Evolutionary conservation across 2,797 vertebrate genomes (phyloP), one percentile per base, ranked within the genome.

Genomic region (Channa striata): DNA sequence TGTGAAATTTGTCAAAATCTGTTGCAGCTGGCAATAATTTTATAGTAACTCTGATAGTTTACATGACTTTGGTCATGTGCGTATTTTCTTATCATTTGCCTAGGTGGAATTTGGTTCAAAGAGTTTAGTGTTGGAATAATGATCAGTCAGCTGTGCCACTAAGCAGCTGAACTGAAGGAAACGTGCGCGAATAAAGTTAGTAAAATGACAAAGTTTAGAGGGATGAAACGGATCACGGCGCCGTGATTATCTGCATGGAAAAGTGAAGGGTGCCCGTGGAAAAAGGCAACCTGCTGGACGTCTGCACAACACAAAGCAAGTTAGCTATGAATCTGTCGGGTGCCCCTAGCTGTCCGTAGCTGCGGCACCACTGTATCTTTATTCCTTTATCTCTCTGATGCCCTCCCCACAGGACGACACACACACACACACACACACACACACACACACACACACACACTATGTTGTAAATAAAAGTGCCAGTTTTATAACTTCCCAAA

Each of bases 401-500:
- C 66, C 69, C 68, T 91, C 61, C 76, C 39, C 37, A 37, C 60
- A 74, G 47, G 57, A 75, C 60, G 47, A 52, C 53, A 40, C 58
- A 19, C 57, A 48, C 51, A 58, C 58, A 47, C 60, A 42, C 58
- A 59, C 50, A 58, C 47, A 48, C 50, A 47, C 53, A 44, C 47
- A 19, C 13, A 34, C 49, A 25, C 48, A 30, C 6, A 30, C 25
- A 30, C 21, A 21, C 16, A 42, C 36, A 50, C 46, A 2, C 40
- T n/a, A 4, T 7, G 25, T 60, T 84, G 64, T 82, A 81, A 86
- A 87, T 78, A 83, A 86, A 40, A 72, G 78, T 39, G 67, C 74
- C 10, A 13, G 14, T 40, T 87, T 87, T 82, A 89, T 87, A 54
- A 12, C 73, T 84, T 71, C 72, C 64, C 59, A 74, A 88, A 91